Percentiles rank a stretch among this genome's conserved stretches.
phyloP scores from a whole-genome alignment of 2,113 vertebrate species.

The Clarias gariepinus region DNA sequence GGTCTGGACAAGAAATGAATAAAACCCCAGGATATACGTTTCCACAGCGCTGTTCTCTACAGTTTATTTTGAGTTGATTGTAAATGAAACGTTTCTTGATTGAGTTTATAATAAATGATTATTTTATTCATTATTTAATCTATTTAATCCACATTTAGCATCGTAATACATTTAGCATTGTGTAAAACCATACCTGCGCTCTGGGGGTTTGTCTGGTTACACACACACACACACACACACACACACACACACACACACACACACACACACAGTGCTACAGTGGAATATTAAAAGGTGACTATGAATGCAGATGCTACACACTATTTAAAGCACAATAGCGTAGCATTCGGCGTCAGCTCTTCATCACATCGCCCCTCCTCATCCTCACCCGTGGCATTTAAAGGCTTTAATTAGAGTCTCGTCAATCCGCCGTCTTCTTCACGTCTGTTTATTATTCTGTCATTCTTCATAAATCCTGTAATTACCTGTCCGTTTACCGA shows the following conservation, averaged over 20 bases:
- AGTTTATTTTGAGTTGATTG: no score
- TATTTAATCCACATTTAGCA: no score
- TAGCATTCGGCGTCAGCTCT: background rate
- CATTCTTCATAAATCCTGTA: slow-evolving; percentile 36
- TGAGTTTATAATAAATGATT: no score
- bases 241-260: background rate
- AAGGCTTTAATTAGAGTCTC: background rate
- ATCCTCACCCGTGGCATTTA: background rate
- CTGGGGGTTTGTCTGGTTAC: no score
- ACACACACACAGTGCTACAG: background rate
- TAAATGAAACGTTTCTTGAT: no score
- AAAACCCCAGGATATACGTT: no score
- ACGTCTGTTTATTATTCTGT: background rate
- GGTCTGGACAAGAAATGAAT: no score
- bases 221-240: background rate
- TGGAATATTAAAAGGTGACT: background rate
- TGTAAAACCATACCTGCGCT: no score
- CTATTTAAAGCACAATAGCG: background rate
- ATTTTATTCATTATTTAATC: no score
- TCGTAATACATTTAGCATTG: no score
- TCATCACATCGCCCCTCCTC: background rate
- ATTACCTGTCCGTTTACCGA: slow-evolving; percentile 42
- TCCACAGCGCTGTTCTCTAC: no score
- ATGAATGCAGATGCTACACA: background rate
- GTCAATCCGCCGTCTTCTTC: no score